Evolutionary conservation across 1,140 invertebrate species (phyloP).

Genomic region (Zaprionus tsacasi): DNA sequence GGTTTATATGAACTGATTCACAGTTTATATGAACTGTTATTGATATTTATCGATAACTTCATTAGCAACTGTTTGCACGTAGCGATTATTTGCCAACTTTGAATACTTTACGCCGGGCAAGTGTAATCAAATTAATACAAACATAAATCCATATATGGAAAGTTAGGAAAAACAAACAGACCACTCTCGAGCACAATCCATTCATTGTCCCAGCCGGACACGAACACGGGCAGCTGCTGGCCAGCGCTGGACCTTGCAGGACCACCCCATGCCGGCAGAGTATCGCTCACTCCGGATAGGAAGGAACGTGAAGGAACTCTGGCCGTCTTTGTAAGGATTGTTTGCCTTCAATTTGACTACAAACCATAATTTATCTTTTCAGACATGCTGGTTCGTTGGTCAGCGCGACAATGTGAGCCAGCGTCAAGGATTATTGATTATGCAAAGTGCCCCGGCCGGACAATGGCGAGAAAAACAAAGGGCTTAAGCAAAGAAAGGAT

Average conservation of each 20-base stretch:
- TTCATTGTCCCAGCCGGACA: conserved; percentile 36
- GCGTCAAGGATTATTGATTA: conserved; percentile 84
- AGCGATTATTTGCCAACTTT: background rate
- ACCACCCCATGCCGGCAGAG: conserved; percentile 27
- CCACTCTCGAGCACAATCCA: conserved; percentile 15
- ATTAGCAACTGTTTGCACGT: background rate
- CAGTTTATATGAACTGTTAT: too few relatives aligned
- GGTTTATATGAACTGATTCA: too few relatives aligned
- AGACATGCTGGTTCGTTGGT: conserved; percentile 74
- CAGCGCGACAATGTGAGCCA: conserved; percentile 71
- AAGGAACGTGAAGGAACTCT: background rate
- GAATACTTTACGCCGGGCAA: conserved; percentile 9
- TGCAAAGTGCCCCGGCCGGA: conserved; percentile 79
- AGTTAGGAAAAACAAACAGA: conserved; percentile 52
- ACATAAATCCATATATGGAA: conserved; percentile 42
- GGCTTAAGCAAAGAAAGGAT: conserved; percentile 73
- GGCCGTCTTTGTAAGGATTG: conserved; percentile 70
- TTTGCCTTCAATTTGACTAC: conserved; percentile 84
- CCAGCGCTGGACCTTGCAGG: conserved; percentile 34
- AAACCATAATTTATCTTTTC: conserved; percentile 84
- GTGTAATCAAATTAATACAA: conserved; percentile 64
- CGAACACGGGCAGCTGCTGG: conserved; percentile 45
- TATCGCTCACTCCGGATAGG: background rate
- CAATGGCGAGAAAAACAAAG: conserved; percentile 77
- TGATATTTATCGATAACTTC: background rate